Evolutionary conservation across 1,140 invertebrate species (phyloP).

Genomic region (Brachionus koreanus): DNA sequence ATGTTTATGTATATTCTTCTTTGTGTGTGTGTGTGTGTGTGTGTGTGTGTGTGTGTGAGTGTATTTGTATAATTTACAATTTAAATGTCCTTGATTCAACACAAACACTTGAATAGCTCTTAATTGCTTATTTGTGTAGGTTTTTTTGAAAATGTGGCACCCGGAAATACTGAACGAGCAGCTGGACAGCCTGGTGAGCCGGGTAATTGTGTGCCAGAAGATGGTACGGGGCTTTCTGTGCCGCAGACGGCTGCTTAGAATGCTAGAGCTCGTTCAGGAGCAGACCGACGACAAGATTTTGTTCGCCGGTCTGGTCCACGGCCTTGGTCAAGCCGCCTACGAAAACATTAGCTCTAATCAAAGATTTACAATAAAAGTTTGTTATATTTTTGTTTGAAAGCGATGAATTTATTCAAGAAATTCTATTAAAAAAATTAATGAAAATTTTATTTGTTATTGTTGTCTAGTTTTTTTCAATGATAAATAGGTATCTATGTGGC

Average conservation of each 20-base stretch:
- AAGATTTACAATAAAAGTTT: slow-evolving; percentile 20
- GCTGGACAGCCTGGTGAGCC: not conserved
- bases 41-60: too few species aligned
- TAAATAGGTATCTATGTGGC: not conserved
- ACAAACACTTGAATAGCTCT: not conserved
- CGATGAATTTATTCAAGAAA: not conserved
- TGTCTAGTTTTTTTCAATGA: too few species aligned
- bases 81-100: not conserved
- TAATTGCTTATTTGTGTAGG: slow-evolving; percentile 19
- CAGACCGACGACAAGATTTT: not conserved
- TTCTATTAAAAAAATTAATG: too few species aligned
- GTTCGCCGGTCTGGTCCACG: not conserved
- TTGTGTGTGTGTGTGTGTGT: too few species aligned
- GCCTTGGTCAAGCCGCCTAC: not conserved
- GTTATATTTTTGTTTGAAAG: not conserved
- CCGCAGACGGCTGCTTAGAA: not conserved
- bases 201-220: slow-evolving; percentile 39
- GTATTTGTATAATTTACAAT: too few species aligned
- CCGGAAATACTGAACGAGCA: slow-evolving; percentile 39
- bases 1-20: too few species aligned
- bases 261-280: slow-evolving; percentile 15
- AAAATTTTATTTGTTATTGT: too few species aligned
- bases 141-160: slow-evolving; percentile 44
- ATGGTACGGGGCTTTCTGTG: slow-evolving; percentile 7
- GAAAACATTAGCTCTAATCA: slow-evolving; percentile 14